These are phyloP conservation scores for Cantharis rustica DNA, from an alignment of 2,888 invertebrate species.

Conservation along the genomic window DNA sequence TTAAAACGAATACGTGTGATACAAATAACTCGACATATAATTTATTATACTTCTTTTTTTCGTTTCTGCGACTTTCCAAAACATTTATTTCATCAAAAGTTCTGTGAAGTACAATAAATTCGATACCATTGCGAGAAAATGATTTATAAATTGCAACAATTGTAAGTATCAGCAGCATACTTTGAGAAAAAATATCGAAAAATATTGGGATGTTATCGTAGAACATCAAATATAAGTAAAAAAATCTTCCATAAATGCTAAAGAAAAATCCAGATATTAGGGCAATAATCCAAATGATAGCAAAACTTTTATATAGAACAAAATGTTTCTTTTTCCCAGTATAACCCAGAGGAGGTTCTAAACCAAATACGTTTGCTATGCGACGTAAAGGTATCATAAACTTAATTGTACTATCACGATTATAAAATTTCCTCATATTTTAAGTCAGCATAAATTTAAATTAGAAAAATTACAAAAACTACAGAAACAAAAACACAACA, in stretches of 20 bases:
- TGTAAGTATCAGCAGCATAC: not conserved
- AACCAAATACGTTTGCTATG: not conserved
- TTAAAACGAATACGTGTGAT: not conserved
- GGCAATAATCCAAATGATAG: not conserved
- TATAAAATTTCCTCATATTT: not conserved
- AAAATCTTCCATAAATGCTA: not conserved
- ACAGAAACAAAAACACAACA: too few relatives aligned
- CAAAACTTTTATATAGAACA: not conserved
- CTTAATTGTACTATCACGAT: not conserved
- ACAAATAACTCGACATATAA: not conserved
- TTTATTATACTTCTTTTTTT: not conserved
- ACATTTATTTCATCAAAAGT: not conserved
- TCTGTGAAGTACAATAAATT: not conserved
- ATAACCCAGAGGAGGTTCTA: not conserved
- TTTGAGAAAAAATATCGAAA: not conserved
- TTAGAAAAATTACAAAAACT: too few relatives aligned
- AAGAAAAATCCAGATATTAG: not conserved
- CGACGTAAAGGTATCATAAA: not conserved
- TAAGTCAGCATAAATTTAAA: too few relatives aligned
- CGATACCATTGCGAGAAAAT: not conserved
- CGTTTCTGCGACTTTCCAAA: not conserved
- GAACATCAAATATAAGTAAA: not conserved
- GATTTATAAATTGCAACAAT: not conserved
- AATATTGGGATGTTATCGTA: not conserved
- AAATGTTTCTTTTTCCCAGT: not conserved